Evolutionary conservation across 2,888 invertebrate species (phyloP), one percentile per base, ranked within the genome.

Genomic region (Patella caerulea): DNA sequence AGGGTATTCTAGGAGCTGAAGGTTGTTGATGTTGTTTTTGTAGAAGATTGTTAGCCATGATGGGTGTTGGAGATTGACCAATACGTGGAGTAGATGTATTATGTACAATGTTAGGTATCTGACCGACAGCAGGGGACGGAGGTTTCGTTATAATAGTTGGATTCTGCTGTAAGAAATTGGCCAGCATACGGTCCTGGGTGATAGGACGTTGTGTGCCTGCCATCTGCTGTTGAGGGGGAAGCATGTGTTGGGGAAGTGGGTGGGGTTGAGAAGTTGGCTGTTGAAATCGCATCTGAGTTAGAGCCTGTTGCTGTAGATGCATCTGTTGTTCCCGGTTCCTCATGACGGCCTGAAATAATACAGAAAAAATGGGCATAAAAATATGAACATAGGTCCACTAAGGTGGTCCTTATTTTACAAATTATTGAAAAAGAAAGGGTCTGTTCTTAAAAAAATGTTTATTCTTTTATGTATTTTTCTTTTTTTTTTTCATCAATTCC

Each of bases 231-330:
- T 81, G 81, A 19, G 73, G 80, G 76, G 90, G 91, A 73, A 91
- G 93, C 80, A 91, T 95, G 65, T 95, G 94, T 87, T 95, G 95
- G 17, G 95, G 94, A 86, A 94, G 94, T 89, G 95, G 95, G 92
- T 95, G 95, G 2, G 56, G 79, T 65, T 76, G 80, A 74, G 75
- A 77, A 19, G 75, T 15, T 24, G 69, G 72, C 17, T 71, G 53
- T 11, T 19, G 81, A n/a, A 80, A 79, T 56, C 82, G 77, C 85
- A 86, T 86, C 69, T 84, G 86, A 52, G 86, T 84, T 54, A 88
- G 74, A 2, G 86, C 85, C 72, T 86, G 86, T 75, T 88, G 88
- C 72, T 87, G 83, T 15, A 88, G 86, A 75, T 87, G 87, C 19
- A 86, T 83, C 80, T 89, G 89, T 73, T 88, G 86, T 72, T 88